These are phyloP conservation scores for Dicentrarchus labrax DNA, from an alignment of 2,113 vertebrate genomes.

Conservation along the genomic window DNA sequence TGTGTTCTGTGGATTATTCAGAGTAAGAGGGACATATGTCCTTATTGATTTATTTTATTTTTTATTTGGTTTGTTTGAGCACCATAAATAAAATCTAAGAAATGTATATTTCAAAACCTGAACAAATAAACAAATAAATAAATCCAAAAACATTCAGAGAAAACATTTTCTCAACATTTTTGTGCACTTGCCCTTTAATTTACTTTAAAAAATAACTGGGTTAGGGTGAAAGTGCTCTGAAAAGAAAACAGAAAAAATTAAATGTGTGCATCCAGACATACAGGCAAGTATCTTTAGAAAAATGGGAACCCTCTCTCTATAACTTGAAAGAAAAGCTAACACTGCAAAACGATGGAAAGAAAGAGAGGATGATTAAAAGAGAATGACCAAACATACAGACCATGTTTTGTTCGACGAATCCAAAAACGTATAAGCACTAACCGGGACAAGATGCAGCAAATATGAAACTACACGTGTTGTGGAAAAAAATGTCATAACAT, in stretches of 20 bases:
- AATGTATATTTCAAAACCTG: background rate
- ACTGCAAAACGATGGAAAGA: constrained; percentile 1
- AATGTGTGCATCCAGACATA: background rate
- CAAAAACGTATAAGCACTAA: constrained; percentile 32
- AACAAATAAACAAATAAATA: background rate
- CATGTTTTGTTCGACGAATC: constrained; percentile 17
- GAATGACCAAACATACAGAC: constrained; percentile 16
- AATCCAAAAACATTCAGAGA: background rate
- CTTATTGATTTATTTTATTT: too few relatives aligned
- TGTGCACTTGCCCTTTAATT: background rate
- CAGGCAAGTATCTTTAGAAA: background rate
- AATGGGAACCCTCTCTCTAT: too few relatives aligned
- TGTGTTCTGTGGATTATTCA: too few relatives aligned
- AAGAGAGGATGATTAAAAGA: background rate
- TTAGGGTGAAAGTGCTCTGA: background rate
- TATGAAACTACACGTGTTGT: constrained; percentile 34
- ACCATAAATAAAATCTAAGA: background rate
- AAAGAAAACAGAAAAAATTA: background rate
- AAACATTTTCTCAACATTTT: background rate
- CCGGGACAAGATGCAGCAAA: constrained; percentile 56
- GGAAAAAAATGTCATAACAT: constrained; percentile 42
- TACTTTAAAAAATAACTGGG: background rate
- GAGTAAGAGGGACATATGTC: background rate
- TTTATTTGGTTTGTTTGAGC: too few relatives aligned
- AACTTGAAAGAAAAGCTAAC: background rate